These are phyloP conservation scores for Nestor notabilis DNA, from an alignment of 2,113 vertebrate species.

Conservation along the genomic window DNA sequence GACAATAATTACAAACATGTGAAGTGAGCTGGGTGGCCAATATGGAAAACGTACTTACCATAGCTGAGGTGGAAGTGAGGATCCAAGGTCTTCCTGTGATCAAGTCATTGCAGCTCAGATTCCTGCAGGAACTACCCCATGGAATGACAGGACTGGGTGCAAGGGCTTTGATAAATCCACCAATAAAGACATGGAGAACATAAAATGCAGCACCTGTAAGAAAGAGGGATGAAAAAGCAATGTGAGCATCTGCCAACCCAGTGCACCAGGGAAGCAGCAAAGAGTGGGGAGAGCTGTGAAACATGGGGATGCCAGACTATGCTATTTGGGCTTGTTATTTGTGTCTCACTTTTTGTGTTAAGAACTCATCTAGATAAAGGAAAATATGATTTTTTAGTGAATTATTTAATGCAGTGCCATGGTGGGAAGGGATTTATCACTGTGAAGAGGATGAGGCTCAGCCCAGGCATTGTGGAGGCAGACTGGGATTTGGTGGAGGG, in stretches of 20 bases:
- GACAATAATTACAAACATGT: neutral
- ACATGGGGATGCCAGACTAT: fast-evolving
- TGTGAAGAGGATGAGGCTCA: neutral
- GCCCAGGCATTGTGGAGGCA: neutral
- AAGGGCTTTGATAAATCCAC: neutral
- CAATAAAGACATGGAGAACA: neutral
- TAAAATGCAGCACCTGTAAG: neutral
- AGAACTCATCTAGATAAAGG: neutral
- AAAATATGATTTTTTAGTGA: neutral
- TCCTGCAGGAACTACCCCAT: neutral
- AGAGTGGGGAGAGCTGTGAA: neutral
- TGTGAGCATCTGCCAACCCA: neutral
- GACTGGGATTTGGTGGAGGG: neutral
- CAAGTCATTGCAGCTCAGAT: neutral
- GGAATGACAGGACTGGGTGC: neutral
- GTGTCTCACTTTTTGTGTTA: neutral
- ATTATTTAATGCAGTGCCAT: neutral
- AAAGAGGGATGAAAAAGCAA: neutral
- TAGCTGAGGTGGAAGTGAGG: neutral
- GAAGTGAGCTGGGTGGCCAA: neutral
- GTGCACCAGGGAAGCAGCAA: neutral
- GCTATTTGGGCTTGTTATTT: neutral
- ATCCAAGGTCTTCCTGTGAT: neutral
- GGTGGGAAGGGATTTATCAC: neutral
- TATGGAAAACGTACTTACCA: neutral